Percentiles rank a stretch among this genome's conserved stretches.
Evolutionary conservation across 2,888 invertebrate genomes (phyloP).

Genomic region (Hemaris fuciformis): DNA sequence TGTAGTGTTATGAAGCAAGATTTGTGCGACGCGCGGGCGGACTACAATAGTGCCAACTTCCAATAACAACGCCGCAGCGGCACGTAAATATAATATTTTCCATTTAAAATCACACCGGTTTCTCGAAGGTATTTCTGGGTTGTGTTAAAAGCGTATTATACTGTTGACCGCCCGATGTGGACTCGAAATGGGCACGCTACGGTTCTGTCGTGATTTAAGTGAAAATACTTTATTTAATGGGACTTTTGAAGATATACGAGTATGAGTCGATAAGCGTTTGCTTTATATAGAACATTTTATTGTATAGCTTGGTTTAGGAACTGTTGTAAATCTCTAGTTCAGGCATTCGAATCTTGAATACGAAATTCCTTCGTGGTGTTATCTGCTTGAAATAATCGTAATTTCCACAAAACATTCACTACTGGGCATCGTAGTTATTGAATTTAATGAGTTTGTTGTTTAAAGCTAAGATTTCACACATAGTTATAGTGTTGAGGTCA

Average conservation of each 20-base stretch:
- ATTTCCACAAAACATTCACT: no score
- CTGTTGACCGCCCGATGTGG: background rate
- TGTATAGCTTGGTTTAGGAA: background rate
- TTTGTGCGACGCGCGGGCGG: constrained; percentile 31
- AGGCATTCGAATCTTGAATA: no score
- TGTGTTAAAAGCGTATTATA: constrained; percentile 8
- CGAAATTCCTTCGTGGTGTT: no score
- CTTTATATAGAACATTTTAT: no score
- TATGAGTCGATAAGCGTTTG: background rate
- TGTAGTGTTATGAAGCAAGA: constrained; percentile 40
- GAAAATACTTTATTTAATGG: background rate
- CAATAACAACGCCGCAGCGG: background rate
- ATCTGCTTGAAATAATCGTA: no score
- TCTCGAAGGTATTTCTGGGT: constrained; percentile 1
- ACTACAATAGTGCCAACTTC: constrained; percentile 22
- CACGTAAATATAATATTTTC: constrained; percentile 7
- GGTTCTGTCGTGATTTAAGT: background rate
- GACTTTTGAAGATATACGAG: background rate
- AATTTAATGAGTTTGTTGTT: no score
- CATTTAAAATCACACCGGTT: constrained; percentile 1
- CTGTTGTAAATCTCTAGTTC: no score
- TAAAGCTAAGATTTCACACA: no score
- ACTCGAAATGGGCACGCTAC: background rate
- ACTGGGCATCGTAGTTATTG: no score
- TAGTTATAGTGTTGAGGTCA: no score